Percentiles rank a stretch among this genome's conserved stretches.
These are phyloP conservation scores for Lepidocolaptes lacrymiger DNA, from an alignment of 2,797 vertebrate species.

Conservation along the genomic window DNA sequence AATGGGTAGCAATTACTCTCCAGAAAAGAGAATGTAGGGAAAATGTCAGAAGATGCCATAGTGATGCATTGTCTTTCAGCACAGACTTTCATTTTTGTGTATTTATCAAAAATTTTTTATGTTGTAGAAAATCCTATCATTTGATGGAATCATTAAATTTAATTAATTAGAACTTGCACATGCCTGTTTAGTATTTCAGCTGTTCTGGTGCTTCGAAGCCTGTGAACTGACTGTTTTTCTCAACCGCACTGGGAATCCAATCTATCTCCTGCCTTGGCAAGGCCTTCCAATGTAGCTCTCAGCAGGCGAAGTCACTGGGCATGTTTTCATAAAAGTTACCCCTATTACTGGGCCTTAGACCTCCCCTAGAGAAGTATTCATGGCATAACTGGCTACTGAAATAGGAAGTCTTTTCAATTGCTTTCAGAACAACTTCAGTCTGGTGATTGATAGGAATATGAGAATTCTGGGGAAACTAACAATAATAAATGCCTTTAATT, in stretches of 20 bases:
- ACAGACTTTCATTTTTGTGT: neutral
- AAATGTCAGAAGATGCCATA: constrained; percentile 4
- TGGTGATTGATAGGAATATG: neutral
- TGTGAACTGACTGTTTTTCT: constrained; percentile 41
- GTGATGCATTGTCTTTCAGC: neutral
- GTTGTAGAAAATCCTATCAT: neutral
- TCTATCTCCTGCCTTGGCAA: constrained; percentile 35
- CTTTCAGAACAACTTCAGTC: neutral
- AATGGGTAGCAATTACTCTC: neutral
- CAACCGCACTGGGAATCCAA: constrained; percentile 5
- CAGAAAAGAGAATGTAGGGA: neutral
- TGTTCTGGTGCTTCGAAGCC: constrained; percentile 18
- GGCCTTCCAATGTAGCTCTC: constrained; percentile 33
- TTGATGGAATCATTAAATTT: neutral
- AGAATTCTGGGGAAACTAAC: neutral
- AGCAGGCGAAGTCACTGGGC: constrained; percentile 31
- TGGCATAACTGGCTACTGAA: constrained; percentile 54
- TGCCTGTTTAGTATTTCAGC: neutral
- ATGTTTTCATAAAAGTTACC: neutral
- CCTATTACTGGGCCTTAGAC: neutral
- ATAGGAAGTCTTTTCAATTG: constrained; percentile 30
- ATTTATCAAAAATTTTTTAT: constrained; percentile 8
- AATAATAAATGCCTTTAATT: neutral
- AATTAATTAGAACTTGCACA: constrained; percentile 21
- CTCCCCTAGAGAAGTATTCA: constrained; percentile 26